phyloP scores from a whole-genome alignment of 1,140 invertebrate genomes.

The Oncopodura yosiiana region DNA sequence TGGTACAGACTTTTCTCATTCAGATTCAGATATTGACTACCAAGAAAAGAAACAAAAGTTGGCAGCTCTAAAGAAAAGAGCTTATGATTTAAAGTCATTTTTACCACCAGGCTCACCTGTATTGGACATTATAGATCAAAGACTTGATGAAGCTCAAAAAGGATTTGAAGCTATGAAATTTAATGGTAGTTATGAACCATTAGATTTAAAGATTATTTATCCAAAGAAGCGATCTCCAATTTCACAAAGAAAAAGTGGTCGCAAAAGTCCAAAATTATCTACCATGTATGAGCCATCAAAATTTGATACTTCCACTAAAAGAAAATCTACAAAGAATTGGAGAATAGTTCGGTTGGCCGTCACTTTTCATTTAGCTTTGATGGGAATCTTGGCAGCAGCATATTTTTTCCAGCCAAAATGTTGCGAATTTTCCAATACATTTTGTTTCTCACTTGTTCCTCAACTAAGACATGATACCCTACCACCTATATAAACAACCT shows the following conservation, averaged over 20 bases:
- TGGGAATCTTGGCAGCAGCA: constrained; percentile 33
- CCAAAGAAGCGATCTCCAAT: constrained; percentile 23
- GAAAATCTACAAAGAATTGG: constrained; percentile 23
- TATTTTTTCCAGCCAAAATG: constrained; percentile 33
- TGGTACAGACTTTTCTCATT: constrained; percentile 35
- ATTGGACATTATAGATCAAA: constrained; percentile 30
- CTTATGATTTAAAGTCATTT: constrained; percentile 29
- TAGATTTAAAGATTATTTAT: constrained; percentile 32
- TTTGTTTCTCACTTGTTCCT: constrained; percentile 33
- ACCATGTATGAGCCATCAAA: background rate
- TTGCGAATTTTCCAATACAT: constrained; percentile 34
- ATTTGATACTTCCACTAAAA: background rate
- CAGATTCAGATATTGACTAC: constrained; percentile 34
- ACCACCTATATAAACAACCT: constrained; percentile 26
- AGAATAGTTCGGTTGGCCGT: constrained; percentile 29
- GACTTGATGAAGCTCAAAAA: constrained; percentile 31
- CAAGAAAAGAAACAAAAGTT: constrained; percentile 26
- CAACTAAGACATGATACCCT: constrained; percentile 32
- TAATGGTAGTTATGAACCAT: constrained; percentile 4
- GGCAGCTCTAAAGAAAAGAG: constrained; percentile 28
- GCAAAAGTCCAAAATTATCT: constrained; percentile 12
- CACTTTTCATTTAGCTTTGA: constrained; percentile 31
- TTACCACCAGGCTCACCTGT: constrained; percentile 31
- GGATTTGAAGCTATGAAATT: constrained; percentile 29
- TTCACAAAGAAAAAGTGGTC: background rate